These are phyloP conservation scores for Lemur catta DNA, from an alignment of 2,797 vertebrate genomes.

Conservation along the genomic window DNA sequence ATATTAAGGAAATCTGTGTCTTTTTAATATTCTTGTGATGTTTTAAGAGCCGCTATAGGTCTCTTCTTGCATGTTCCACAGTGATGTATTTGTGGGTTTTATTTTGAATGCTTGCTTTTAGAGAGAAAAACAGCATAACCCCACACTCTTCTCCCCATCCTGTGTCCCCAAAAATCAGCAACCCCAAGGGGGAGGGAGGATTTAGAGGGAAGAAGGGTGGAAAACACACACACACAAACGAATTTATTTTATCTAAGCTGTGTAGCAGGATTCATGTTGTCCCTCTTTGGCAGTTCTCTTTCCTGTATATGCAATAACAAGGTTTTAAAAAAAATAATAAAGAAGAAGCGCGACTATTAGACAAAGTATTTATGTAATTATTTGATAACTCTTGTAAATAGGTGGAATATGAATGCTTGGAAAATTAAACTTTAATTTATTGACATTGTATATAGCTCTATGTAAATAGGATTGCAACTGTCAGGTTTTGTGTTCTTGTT, in stretches of 20 bases:
- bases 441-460: slow-evolving; percentile 93
- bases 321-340: slow-evolving; percentile 87
- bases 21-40: slow-evolving; percentile 82
- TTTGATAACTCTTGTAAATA: slow-evolving; percentile 99
- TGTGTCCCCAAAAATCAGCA: slow-evolving; percentile 34
- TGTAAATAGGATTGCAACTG: slow-evolving; percentile 92
- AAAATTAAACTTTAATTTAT: slow-evolving; percentile 99
- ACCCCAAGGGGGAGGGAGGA: slow-evolving; percentile 34
- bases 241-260: slow-evolving; percentile 81
- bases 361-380: slow-evolving; percentile 99
- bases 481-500: slow-evolving; percentile 81
- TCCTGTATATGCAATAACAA: slow-evolving; percentile 86
- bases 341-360: slow-evolving; percentile 90
- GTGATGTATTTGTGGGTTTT: slow-evolving; percentile 71
- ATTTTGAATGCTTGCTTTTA: slow-evolving; percentile 80
- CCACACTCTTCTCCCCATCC: slow-evolving; percentile 16
- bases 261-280: slow-evolving; percentile 69
- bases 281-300: slow-evolving; percentile 69
- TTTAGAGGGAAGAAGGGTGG: slow-evolving; percentile 60
- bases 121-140: slow-evolving; percentile 64
- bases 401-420: slow-evolving; percentile 93
- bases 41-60: slow-evolving; percentile 78
- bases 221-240: background rate
- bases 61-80: slow-evolving; percentile 81
- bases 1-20: slow-evolving; percentile 81